Evolutionary conservation across 2,888 invertebrate genomes (phyloP).

Genomic region (Callosobruchus maculatus): DNA sequence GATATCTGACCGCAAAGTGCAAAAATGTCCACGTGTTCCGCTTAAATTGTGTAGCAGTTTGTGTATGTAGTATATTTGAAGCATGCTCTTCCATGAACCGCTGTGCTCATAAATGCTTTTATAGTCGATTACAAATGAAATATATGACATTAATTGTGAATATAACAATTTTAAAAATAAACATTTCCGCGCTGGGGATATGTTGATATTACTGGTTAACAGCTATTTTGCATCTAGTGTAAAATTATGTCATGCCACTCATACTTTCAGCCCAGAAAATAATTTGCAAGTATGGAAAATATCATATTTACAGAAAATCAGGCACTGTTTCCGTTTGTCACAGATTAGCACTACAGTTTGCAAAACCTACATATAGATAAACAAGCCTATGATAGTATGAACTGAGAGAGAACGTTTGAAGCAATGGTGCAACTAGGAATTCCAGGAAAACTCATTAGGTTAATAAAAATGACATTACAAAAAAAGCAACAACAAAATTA

Average conservation of each 20-base stretch:
- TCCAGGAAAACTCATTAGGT: too few relatives aligned
- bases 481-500: too few relatives aligned
- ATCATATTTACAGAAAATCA: conserved; percentile 23
- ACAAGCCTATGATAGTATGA: too few relatives aligned
- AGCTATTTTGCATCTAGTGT: neutral
- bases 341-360: too few relatives aligned
- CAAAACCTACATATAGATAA: too few relatives aligned
- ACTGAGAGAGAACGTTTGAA: too few relatives aligned
- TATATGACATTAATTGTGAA: neutral
- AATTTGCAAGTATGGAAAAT: neutral
- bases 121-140: neutral
- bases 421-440: too few relatives aligned
- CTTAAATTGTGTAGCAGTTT: neutral
- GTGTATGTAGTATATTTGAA: neutral
- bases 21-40: neutral
- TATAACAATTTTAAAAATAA: neutral
- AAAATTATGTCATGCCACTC: neutral
- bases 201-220: neutral
- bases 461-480: too few relatives aligned
- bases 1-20: too few relatives aligned
- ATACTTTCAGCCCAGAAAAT: neutral
- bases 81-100: neutral
- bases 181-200: neutral
- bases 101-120: neutral
- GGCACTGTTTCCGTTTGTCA: too few relatives aligned